Conservation (phyloP, 2,888 invertebrate genomes). For the Seira sanloemensis region DNA sequence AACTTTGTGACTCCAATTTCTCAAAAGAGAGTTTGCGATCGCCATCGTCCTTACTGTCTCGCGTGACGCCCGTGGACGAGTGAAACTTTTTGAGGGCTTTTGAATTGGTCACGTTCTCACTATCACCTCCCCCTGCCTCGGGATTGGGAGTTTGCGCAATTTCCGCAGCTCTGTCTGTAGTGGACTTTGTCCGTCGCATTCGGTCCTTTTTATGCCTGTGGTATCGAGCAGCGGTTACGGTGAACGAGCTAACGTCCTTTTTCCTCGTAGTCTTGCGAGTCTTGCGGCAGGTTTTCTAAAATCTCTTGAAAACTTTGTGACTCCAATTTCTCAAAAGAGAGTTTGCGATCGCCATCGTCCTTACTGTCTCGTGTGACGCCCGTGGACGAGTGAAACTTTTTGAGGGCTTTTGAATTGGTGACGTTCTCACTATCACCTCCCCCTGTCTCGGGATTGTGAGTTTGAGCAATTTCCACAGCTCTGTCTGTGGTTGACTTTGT, state of each 20-base stretch:
- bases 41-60: not conserved
- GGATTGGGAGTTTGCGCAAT: not conserved
- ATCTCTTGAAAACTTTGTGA: no score
- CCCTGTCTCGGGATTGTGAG: not conserved
- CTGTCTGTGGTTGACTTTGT: slow-evolving; percentile 29
- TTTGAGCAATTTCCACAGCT: slow-evolving; percentile 32
- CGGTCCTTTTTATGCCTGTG: not conserved
- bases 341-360: no score
- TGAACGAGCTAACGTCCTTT: slow-evolving; percentile 40
- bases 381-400: slow-evolving; percentile 20
- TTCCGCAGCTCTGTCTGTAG: slow-evolving; percentile 41
- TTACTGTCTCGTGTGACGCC: not conserved
- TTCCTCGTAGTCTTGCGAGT: slow-evolving; percentile 48
- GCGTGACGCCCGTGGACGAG: not conserved
- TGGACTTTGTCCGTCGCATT: slow-evolving; percentile 19
- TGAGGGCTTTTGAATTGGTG: not conserved
- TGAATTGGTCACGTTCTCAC: not conserved
- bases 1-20: no score
- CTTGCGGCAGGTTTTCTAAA: slow-evolving; percentile 31
- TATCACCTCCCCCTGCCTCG: not conserved
- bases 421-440: not conserved
- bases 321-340: no score
- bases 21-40: no score
- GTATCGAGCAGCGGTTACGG: slow-evolving; percentile 15
- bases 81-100: slow-evolving; percentile 20